A percentile compares a stretch with the other conserved stretches of the same genome.
Evolutionary conservation across 2,797 vertebrate species (phyloP).

Genomic region (Falco novaeseelandiae): DNA sequence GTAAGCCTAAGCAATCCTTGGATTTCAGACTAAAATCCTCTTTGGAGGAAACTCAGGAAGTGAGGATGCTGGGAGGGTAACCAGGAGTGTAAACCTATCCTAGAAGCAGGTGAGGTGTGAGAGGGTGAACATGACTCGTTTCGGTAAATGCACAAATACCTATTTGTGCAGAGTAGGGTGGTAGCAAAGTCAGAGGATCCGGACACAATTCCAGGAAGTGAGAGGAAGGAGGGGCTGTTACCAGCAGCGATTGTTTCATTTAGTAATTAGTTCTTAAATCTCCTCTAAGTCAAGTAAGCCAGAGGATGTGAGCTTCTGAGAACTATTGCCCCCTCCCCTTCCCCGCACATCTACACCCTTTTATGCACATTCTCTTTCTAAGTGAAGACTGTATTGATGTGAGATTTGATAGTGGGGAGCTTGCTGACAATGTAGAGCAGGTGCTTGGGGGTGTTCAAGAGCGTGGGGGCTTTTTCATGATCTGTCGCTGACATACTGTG

Average conservation of each 20-base stretch:
- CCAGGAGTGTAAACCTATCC: background rate
- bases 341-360: background rate
- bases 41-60: background rate
- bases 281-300: constrained; percentile 17
- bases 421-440: background rate
- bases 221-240: constrained; percentile 35
- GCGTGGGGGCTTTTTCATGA: background rate
- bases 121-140: background rate
- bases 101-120: background rate
- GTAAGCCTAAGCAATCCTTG: background rate
- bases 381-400: background rate
- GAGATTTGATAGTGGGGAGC: background rate
- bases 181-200: background rate
- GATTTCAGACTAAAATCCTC: background rate
- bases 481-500: background rate
- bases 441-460: background rate
- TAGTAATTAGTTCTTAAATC: constrained; percentile 34
- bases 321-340: background rate
- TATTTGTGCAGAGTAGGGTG: background rate
- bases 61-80: background rate
- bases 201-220: constrained; percentile 38
- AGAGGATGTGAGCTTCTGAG: constrained; percentile 36
- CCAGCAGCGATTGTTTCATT: constrained; percentile 47
- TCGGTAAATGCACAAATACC: background rate
- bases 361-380: background rate